Percentiles rank a stretch among this genome's conserved stretches.
phyloP scores from a whole-genome alignment of 2,113 vertebrate genomes.

The Chionodraco myersi region DNA sequence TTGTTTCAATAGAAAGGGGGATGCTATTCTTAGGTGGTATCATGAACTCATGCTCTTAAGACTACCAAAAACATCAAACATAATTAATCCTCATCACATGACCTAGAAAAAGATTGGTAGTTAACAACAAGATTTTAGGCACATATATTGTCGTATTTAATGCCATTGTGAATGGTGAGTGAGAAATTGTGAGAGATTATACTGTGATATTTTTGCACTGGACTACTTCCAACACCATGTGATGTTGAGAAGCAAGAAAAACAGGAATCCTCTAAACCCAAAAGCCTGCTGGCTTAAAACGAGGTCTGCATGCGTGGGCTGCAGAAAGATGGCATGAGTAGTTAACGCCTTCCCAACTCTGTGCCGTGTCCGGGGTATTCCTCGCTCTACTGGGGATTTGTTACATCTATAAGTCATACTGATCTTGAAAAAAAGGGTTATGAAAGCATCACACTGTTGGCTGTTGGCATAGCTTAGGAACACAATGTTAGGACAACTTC shows the following conservation, averaged over 20 bases:
- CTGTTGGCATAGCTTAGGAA: constrained; percentile 13
- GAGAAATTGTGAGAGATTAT: constrained; percentile 32
- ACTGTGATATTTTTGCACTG: constrained; percentile 42
- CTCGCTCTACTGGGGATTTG: constrained; percentile 55
- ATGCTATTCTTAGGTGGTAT: background rate
- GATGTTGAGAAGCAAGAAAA: constrained; percentile 72
- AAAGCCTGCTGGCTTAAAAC: constrained; percentile 51
- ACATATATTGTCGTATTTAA: constrained; percentile 7
- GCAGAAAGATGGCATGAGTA: constrained; percentile 50
- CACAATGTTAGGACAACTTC: constrained; percentile 37
- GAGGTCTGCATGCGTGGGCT: constrained; percentile 62
- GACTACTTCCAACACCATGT: constrained; percentile 52
- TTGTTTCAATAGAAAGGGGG: background rate
- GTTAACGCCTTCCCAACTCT: constrained; percentile 49
- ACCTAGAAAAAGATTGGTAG: background rate
- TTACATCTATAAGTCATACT: constrained; percentile 47
- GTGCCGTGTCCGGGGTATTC: constrained; percentile 47
- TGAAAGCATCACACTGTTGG: constrained; percentile 38
- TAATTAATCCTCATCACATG: constrained; percentile 5
- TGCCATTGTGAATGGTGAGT: constrained; percentile 24
- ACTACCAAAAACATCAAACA: constrained; percentile 21
- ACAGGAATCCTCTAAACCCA: constrained; percentile 73
- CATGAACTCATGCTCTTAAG: background rate
- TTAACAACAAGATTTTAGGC: background rate
- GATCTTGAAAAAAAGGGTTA: constrained; percentile 23